Base-by-base conservation (phyloP, 1,140 invertebrate genomes). In the Rhyzopertha dominica region DNA sequence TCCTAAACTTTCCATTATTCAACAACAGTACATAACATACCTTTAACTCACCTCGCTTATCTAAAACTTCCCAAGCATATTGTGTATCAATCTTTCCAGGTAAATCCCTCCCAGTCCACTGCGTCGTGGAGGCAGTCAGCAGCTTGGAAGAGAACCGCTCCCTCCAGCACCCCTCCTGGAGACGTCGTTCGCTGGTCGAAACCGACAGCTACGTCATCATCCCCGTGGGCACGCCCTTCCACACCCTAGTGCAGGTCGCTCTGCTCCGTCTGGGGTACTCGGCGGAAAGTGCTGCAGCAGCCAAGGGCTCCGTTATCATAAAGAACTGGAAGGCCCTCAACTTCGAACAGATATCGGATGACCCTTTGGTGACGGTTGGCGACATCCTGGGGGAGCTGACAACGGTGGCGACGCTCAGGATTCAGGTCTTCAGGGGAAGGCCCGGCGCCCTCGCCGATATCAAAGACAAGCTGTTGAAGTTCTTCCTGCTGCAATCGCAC, bases 131-230 rank as follows among this genome's bases (percentile, higher is more conserved):
- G 69, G 80, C 82, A 3, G 80, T 89, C 43, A 77, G 81, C 43
- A 80, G 80, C 13, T 66, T 86, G 49, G 82, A 84, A 30, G 81
- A 82, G 52, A 75, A 69, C 4, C 69, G 70, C 42, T 56, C 65
- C n/a, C 36, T 63, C 5, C 61, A 67, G 49, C 69, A 41, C 63
- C 70, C 69, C 41, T 59, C 70, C 51, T 69, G 77, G 76, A 63
- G 79, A 69, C 73, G 81, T 22, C 71, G 80, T 20, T 77, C 83
- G 2, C 73, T 81, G 29, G 79, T 93, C 23, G 90, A 95, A 66
- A 82, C 84, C 7, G 91, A 95, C 68, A 89, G 87, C 56, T 95
- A 90, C 66, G 91, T 94, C 59, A 94, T 95, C 65, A 87, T 95
- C 54, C 90, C 91, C 4, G 80, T 85, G n/a, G 78, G 80, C 31